Evolutionary conservation across 2,888 invertebrate species (phyloP), one percentile per base, ranked within the genome.

Genomic region (Drosophila leonis): DNA sequence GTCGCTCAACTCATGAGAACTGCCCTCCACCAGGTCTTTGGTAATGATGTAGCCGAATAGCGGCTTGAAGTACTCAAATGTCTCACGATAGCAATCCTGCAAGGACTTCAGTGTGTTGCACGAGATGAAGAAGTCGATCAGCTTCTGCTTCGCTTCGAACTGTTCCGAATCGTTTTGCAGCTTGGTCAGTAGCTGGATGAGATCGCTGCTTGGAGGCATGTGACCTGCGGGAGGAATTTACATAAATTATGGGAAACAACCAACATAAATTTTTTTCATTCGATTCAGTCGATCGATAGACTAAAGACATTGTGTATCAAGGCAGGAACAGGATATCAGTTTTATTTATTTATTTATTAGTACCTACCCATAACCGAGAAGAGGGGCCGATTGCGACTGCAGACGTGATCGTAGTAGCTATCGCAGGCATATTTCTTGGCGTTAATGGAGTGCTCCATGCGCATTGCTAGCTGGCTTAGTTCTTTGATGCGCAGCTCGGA

Each of bases 141-240:
- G 60, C 62, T 92, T 92, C n/a, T 86, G 82, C 44, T 92, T 92
- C 0, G 93, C 93, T 24, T 88, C 89, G 59, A 92, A 92, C n/a
- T 89, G 67, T 5, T 78, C 78, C 3, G 78, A 64, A n/a, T 92
- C 92, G 12, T 91, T 83, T 41, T 92, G 88, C 1, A 92, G 65
- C 44, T 87, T 83, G 24, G 83, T 88, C 24, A 90, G 39, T 4
- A 92, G 63, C 55, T 91, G 76, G 18, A 92, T 91, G 0, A 92
- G 78, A 27, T 91, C 90, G 31, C 46, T 72, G 24, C 65, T 76
- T 35, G 86, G 80, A 0, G 92, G 92, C 48, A 80, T 61, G 51
- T 91, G 88, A 35, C 92, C 92, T 92, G 49, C 1, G 24, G 1
- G 3, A 54, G 4, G 33, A 10, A 37, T 15, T 37, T 37, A 35